Percentiles rank a stretch among this genome's conserved stretches.
Conservation (phyloP, 2,113 vertebrate species). For the Leucopsar rothschildi region DNA sequence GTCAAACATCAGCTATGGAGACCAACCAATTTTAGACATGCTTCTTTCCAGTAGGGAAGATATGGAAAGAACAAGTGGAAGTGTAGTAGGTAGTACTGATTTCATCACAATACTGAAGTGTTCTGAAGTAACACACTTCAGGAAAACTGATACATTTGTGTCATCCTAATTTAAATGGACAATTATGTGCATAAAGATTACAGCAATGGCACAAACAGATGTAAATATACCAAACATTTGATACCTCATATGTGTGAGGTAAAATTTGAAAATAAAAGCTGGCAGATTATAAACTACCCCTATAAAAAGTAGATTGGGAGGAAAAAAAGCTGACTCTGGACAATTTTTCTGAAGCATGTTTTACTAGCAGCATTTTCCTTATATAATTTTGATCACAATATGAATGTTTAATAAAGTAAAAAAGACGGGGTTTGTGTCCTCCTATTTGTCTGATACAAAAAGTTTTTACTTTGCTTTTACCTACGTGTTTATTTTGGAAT, state of each 20-base stretch:
- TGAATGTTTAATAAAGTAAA: background rate
- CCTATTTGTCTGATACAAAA: background rate
- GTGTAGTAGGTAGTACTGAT: background rate
- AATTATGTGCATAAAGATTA: background rate
- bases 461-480: background rate
- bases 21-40: background rate
- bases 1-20: background rate
- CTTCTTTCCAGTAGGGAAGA: background rate
- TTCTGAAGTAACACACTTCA: background rate
- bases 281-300: background rate
- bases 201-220: background rate
- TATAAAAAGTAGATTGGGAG: background rate
- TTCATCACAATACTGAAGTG: background rate
- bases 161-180: background rate
- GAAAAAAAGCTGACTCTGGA: too few relatives aligned
- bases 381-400: background rate
- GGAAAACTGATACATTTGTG: background rate
- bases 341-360: background rate
- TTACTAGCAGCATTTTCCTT: background rate
- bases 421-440: background rate
- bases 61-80: accelerated
- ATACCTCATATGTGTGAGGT: background rate
- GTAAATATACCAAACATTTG: background rate
- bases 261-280: background rate
- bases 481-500: background rate